Conservation (phyloP, 2,113 vertebrate species). For the Illadopsis cleaveri region DNA sequence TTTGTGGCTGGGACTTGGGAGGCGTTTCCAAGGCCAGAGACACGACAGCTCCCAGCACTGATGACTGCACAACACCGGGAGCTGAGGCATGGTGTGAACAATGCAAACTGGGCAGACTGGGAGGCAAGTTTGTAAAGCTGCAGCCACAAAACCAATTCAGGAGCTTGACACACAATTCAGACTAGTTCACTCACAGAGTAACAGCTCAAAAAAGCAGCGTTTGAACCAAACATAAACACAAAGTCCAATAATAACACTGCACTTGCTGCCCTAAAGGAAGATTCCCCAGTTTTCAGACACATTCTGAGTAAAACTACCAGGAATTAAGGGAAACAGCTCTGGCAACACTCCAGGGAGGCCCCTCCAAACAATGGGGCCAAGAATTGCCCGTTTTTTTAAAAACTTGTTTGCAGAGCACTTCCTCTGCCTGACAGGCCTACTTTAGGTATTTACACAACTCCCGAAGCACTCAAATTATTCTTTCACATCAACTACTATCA, state of each 20-base stretch:
- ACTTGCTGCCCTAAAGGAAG: background rate
- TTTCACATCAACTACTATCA: background rate
- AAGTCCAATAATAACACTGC: background rate
- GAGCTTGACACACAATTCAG: background rate
- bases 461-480: fast-evolving
- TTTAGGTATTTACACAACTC: background rate
- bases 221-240: background rate
- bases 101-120: background rate
- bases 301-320: fast-evolving
- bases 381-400: background rate
- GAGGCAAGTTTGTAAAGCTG: background rate
- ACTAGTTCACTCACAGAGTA: background rate
- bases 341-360: background rate
- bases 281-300: background rate
- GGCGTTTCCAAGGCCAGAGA: background rate
- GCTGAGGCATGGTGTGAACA: background rate
- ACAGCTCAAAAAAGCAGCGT: background rate
- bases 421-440: background rate
- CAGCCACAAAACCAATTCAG: background rate
- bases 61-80: background rate
- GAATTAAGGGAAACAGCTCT: background rate
- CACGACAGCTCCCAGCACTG: background rate
- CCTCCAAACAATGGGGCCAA: background rate
- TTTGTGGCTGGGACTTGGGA: background rate
- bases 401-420: background rate